These are phyloP conservation scores for Thunnus maccoyii DNA, from an alignment of 2,113 vertebrate species.

Conservation along the genomic window DNA sequence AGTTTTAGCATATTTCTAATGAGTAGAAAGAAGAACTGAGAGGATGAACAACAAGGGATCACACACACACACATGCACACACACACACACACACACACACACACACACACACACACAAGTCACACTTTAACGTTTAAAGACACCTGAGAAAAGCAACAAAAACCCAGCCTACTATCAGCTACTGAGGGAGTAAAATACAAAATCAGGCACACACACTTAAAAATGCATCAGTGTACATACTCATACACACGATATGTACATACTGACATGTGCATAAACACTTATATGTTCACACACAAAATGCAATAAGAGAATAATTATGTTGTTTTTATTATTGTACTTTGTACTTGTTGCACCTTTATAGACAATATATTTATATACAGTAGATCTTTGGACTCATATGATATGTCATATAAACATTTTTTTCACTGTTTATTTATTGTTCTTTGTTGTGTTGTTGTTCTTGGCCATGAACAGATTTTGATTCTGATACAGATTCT, in stretches of 20 bases:
- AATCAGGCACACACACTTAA: neutral
- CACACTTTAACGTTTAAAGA: no score
- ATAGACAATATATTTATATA: no score
- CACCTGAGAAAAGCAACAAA: neutral
- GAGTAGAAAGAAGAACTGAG: constrained; percentile 7
- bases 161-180: neutral
- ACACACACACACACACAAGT: neutral
- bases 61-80: constrained; percentile 3
- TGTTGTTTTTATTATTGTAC: neutral
- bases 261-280: neutral
- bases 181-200: neutral
- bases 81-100: neutral
- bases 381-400: no score
- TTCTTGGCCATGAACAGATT: no score
- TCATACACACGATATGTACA: neutral
- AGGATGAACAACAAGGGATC: constrained; percentile 19
- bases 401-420: no score
- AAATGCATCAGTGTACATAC: neutral
- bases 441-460: no score
- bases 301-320: neutral
- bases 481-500: no score
- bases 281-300: no score
- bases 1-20: constrained; percentile 12
- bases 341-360: no score
- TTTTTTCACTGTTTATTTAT: no score